Evolutionary conservation across 2,113 vertebrate genomes (phyloP).

Genomic region (Tylochromis polylepis): DNA sequence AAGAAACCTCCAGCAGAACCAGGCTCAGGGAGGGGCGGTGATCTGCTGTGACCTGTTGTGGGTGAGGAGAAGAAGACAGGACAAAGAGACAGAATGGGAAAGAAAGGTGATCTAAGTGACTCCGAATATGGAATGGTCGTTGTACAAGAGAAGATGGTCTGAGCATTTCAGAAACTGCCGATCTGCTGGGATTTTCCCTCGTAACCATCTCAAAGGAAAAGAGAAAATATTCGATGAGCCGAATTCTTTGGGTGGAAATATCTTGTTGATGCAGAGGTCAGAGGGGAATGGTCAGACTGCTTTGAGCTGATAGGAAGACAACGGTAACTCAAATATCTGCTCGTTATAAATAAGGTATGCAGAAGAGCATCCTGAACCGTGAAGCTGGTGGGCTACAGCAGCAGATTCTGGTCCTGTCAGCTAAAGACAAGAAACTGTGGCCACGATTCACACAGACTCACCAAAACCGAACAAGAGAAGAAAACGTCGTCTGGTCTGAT

Average conservation of each 20-base stretch:
- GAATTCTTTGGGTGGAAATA: neutral
- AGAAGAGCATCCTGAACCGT: neutral
- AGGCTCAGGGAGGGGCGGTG: neutral
- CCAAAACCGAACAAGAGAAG: too few species aligned
- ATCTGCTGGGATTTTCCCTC: neutral
- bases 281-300: neutral
- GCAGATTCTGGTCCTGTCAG: too few species aligned
- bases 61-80: neutral
- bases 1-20: neutral
- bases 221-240: neutral
- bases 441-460: too few species aligned
- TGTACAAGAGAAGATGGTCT: neutral
- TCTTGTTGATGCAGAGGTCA: neutral
- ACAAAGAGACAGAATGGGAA: neutral
- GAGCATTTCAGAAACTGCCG: neutral
- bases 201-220: neutral
- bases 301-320: neutral
- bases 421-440: too few species aligned
- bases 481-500: too few species aligned
- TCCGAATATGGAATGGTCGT: neutral
- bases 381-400: too few species aligned
- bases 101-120: neutral
- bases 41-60: neutral
- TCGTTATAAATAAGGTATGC: neutral
- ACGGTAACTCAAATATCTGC: neutral